A percentile compares a stretch with the other conserved stretches of the same genome.
Evolutionary conservation across 1,140 invertebrate species (phyloP).

Genomic region (Heliconius nattereri): DNA sequence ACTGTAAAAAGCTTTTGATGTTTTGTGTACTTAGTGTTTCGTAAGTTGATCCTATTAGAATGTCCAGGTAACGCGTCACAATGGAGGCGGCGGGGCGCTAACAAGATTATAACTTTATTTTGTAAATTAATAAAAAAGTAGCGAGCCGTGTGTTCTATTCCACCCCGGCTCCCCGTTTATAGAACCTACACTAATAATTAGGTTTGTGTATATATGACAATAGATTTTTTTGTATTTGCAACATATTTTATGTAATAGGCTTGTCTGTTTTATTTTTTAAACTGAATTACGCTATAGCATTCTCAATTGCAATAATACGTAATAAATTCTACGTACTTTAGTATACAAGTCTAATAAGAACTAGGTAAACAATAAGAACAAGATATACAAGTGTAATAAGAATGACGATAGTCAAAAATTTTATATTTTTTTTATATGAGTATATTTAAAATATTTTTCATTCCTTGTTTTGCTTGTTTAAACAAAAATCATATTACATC

Average conservation of each 20-base stretch:
- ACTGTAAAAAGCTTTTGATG: conserved; percentile 75
- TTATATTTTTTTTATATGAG: too few relatives aligned
- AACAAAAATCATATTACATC: background rate
- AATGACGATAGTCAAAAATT: too few relatives aligned
- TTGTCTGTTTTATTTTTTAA: too few relatives aligned
- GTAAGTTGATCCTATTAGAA: conserved; percentile 81
- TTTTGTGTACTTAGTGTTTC: conserved; percentile 77
- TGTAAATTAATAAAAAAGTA: conserved; percentile 79
- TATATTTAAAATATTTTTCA: too few relatives aligned
- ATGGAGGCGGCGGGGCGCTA: conserved; percentile 69
- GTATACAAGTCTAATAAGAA: too few relatives aligned
- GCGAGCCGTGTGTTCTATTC: conserved; percentile 58
- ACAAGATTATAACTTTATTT: conserved; percentile 81
- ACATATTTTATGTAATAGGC: background rate
- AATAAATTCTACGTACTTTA: too few relatives aligned
- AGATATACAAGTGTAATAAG: too few relatives aligned
- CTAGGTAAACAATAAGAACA: too few relatives aligned
- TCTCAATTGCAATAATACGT: too few relatives aligned
- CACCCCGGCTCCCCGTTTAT: conserved; percentile 46
- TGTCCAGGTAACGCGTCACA: conserved; percentile 76
- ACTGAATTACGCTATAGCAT: too few relatives aligned
- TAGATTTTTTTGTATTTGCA: background rate
- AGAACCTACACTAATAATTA: conserved; percentile 7
- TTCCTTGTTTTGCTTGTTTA: too few relatives aligned
- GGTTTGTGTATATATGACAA: background rate